phyloP scores from a whole-genome alignment of 2,888 invertebrate genomes.

The Conomelus anceps region DNA sequence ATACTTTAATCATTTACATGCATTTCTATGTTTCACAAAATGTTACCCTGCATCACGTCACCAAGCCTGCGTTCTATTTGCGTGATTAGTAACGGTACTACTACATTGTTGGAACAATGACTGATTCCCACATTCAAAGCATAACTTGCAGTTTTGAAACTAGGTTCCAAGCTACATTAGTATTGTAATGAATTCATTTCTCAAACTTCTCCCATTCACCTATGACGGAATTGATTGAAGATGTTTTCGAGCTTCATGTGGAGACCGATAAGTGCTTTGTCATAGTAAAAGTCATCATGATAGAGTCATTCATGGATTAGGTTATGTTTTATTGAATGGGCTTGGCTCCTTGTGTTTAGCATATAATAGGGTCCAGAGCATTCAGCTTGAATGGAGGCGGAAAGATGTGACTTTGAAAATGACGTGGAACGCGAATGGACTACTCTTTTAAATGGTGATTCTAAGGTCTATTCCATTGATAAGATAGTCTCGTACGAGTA shows the following conservation, averaged over 20 bases:
- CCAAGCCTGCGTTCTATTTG: no score
- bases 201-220: neutral
- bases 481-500: neutral
- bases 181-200: neutral
- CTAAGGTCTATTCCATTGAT: neutral
- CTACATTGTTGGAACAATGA: neutral
- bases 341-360: neutral
- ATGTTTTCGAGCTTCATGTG: neutral
- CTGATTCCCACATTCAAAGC: neutral
- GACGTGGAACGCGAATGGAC: neutral
- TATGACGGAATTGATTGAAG: neutral
- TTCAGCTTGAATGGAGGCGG: neutral
- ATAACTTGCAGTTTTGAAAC: neutral
- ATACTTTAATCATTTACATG: no score
- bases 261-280: neutral
- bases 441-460: neutral
- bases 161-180: neutral
- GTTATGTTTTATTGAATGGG: neutral
- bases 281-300: neutral
- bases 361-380: neutral
- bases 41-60: no score
- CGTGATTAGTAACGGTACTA: no score
- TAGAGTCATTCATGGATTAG: neutral
- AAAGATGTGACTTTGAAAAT: neutral
- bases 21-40: no score